Evolutionary conservation across 2,113 vertebrate genomes (phyloP).

Genomic region (Plestiodon gilberti): DNA sequence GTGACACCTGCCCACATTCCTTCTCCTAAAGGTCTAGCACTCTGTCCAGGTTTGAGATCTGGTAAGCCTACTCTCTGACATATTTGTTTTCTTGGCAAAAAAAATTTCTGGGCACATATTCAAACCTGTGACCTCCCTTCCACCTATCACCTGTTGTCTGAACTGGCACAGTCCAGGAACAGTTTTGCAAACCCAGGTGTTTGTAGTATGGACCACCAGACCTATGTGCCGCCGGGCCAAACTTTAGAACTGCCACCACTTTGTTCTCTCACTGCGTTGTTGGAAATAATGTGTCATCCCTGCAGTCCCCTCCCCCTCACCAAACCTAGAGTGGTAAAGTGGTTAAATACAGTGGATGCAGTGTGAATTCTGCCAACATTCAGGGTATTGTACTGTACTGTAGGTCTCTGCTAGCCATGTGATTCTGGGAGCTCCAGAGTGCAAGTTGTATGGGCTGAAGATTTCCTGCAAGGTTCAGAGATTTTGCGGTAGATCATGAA

Average conservation of each 20-base stretch:
- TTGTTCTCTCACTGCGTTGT: not conserved
- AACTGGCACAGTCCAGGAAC: not conserved
- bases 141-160: not conserved
- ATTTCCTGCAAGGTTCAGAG: not conserved
- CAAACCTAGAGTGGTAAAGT: not conserved
- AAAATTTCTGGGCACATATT: no score
- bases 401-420: not conserved
- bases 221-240: not conserved
- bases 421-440: fast-evolving
- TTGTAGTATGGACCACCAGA: not conserved
- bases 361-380: no score
- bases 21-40: no score
- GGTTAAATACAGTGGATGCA: no score
- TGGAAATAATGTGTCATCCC: not conserved
- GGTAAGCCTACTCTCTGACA: no score
- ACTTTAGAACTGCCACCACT: not conserved
- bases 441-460: not conserved
- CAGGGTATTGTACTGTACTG: not conserved
- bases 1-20: no score
- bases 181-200: not conserved
- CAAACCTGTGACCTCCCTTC: not conserved
- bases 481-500: not conserved
- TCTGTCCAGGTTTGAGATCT: no score
- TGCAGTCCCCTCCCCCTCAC: not conserved
- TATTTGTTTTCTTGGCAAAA: no score